Percentiles rank a stretch among this genome's conserved stretches.
Conservation (phyloP, 1,140 invertebrate genomes). For the Lutraria rhynchaena region DNA sequence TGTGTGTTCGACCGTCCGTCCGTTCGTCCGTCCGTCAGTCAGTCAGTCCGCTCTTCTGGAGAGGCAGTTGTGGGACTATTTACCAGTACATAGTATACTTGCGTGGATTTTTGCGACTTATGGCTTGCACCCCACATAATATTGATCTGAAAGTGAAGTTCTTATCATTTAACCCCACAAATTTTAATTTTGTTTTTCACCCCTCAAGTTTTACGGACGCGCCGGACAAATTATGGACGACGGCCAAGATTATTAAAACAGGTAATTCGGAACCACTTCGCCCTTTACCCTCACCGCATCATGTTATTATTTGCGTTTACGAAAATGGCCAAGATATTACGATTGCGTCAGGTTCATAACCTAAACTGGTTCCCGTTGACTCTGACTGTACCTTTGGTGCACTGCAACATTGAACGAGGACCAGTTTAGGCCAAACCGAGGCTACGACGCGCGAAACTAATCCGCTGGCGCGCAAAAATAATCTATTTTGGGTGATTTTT, state of each 20-base stretch:
- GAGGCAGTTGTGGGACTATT: slow-evolving; percentile 11
- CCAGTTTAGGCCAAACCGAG: too few relatives aligned
- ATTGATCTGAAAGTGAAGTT: slow-evolving; percentile 1
- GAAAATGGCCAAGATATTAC: background rate
- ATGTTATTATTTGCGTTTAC: too few relatives aligned
- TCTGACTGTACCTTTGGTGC: too few relatives aligned
- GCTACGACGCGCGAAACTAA: too few relatives aligned
- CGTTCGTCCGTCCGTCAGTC: too few relatives aligned
- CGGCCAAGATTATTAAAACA: slow-evolving; percentile 13
- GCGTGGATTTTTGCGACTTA: background rate
- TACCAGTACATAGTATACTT: slow-evolving; percentile 2
- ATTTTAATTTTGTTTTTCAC: background rate
- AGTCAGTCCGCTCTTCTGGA: background rate
- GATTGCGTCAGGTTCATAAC: background rate
- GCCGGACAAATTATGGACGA: background rate
- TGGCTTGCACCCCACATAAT: slow-evolving; percentile 6
- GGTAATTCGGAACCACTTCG: background rate
- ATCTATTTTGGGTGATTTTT: too few relatives aligned
- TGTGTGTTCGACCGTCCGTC: too few relatives aligned
- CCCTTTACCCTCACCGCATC: too few relatives aligned
- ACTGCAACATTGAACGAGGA: too few relatives aligned
- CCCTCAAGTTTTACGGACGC: background rate
- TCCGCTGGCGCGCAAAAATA: too few relatives aligned
- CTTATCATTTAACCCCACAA: background rate
- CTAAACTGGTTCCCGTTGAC: too few relatives aligned